Conservation (phyloP, 2,888 invertebrate species). For the Anarsia innoxiella region DNA sequence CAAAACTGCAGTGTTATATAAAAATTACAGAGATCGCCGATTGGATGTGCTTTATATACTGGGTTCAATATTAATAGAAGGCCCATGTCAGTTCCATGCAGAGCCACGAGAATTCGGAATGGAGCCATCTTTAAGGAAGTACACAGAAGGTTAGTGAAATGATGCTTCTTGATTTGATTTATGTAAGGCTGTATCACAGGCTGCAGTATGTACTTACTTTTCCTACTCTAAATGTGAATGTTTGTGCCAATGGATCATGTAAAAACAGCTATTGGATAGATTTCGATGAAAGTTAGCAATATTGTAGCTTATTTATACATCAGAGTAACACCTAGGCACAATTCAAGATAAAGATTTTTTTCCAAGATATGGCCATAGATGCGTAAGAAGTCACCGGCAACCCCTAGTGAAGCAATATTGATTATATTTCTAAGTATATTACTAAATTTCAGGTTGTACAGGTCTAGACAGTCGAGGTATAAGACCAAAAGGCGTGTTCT, state of each 20-base stretch:
- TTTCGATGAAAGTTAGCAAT: too few species aligned
- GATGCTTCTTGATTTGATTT: too few species aligned
- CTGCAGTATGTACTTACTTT: too few species aligned
- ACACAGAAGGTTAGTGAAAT: conserved; percentile 51
- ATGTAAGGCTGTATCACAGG: too few species aligned
- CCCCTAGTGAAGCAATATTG: too few species aligned
- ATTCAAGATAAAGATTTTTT: background rate
- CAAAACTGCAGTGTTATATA: too few species aligned
- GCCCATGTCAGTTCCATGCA: conserved; percentile 42
- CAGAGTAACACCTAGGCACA: background rate
- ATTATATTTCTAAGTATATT: too few species aligned
- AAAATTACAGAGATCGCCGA: conserved; percentile 25
- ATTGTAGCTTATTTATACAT: too few species aligned
- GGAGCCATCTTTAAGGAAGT: conserved; percentile 42
- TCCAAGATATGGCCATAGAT: background rate
- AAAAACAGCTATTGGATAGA: too few species aligned
- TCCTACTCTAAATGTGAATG: too few species aligned
- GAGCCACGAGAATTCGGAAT: conserved; percentile 42
- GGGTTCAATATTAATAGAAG: conserved; percentile 38
- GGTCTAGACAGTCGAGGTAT: conserved; percentile 30
- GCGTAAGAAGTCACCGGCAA: background rate
- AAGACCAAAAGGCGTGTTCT: conserved; percentile 45
- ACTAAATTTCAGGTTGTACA: conserved; percentile 18
- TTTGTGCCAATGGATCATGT: too few species aligned
- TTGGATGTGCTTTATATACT: conserved; percentile 50